Percentiles rank a stretch among this genome's conserved stretches.
Evolutionary conservation across 2,797 vertebrate genomes (phyloP).

Genomic region (Hipposideros larvatus): DNA sequence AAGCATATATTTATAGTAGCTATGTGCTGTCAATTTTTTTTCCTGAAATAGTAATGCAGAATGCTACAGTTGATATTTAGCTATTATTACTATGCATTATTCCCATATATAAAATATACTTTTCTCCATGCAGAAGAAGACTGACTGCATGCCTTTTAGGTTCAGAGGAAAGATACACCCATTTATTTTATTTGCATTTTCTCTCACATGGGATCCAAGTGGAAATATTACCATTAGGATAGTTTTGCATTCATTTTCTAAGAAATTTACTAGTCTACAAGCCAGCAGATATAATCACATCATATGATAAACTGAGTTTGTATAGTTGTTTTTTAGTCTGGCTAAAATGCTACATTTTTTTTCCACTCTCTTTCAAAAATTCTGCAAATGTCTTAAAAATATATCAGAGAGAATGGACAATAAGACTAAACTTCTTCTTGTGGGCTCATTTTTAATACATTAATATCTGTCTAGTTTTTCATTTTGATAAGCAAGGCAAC

Average conservation of each 20-base stretch:
- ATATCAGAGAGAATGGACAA: constrained; percentile 51
- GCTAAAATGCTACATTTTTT: not conserved
- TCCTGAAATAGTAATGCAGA: constrained; percentile 49
- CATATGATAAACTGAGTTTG: constrained; percentile 56
- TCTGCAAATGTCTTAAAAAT: not conserved
- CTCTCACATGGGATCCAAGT: not conserved
- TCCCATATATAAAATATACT: not conserved
- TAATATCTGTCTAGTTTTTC: constrained; percentile 61
- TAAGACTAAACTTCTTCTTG: constrained; percentile 47
- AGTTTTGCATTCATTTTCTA: not conserved
- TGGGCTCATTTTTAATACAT: constrained; percentile 68
- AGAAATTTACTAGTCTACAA: not conserved
- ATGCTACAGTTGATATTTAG: constrained; percentile 75
- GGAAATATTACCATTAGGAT: not conserved
- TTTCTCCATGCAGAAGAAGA: not conserved
- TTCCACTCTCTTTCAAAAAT: not conserved
- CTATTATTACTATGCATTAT: constrained; percentile 10
- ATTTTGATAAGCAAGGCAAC: constrained; percentile 57
- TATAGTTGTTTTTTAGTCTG: constrained; percentile 17
- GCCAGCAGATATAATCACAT: constrained; percentile 46
- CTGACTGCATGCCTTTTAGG: not conserved
- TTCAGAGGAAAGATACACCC: not conserved
- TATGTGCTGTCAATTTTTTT: constrained; percentile 55
- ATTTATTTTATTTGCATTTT: constrained; percentile 1
- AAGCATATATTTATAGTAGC: constrained; percentile 60